Evolutionary conservation across 2,113 vertebrate species (phyloP), one percentile per base, ranked within the genome.

Genomic region (Phalacrocorax pelagicus): DNA sequence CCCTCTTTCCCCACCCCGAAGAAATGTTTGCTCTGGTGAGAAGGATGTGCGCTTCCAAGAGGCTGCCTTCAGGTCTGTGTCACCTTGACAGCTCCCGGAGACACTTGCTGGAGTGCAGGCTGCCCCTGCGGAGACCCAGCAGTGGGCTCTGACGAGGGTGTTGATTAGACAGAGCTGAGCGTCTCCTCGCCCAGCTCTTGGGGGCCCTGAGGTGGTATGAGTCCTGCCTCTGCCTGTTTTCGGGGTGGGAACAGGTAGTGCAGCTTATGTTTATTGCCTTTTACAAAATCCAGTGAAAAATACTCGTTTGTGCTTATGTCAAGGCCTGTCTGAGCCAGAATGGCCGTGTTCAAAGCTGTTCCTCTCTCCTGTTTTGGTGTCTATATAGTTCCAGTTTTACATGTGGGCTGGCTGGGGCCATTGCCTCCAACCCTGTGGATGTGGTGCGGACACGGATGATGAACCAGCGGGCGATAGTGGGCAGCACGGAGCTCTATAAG

Each of bases 361-460:
- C 67, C 51, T 90, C 7, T 58, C 51, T 81, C 65, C 75, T 84
- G 12, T 92, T 74, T 14, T 38, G 40, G 34, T 63, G 72, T 51
- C 16, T 66, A 2, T 57, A 14, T 80, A 99, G 99, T 91, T 99
- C 99, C 92, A 99, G 99, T 88, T 99, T 99, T 83, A 98, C 98
- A 0, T 99, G 99, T 1, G 99, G 99, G 42, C 98, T 99, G 92
- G 99, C 99, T 0, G 99, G 99, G 14, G 99, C 99, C 86, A 80
- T 99, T 38, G 98, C 99, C 54, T 99, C 99, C 74, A 99, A 99
- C 96, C 99, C 99, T 0, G 98, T 99, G 93, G 99, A 99, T 5
- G 99, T 99, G 51, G 99, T 99, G 52, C 98, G 99, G 86, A 99
- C 99, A 1, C 98, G 99, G 47, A 99, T 99, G 99, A 99, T 99